Conservation (phyloP, 1,140 invertebrate species). For the Pseudomyrmex concolor region DNA sequence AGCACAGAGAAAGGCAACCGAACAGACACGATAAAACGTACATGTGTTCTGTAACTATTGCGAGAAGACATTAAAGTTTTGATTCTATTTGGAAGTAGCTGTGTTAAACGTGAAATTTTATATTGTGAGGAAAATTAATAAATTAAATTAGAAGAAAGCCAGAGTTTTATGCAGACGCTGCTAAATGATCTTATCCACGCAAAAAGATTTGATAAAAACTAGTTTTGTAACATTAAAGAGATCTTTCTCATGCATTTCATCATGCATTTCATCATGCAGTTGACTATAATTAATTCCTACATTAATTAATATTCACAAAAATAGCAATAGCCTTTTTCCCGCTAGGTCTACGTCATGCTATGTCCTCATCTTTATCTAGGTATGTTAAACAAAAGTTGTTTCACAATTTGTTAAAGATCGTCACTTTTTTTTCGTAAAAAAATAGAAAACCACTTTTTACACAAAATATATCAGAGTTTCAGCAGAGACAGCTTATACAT, state of each 20-base stretch:
- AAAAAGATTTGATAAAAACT: no score
- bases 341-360: not conserved
- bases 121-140: not conserved
- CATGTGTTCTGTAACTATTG: no score
- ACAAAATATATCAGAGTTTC: conserved; percentile 3
- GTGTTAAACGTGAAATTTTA: not conserved
- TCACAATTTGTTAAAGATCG: not conserved
- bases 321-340: not conserved
- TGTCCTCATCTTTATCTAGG: conserved; percentile 1
- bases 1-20: not conserved
- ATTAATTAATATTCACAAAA: conserved; percentile 22
- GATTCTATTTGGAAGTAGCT: not conserved
- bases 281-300: not conserved
- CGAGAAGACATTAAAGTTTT: not conserved
- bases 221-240: no score
- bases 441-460: no score
- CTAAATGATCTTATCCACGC: no score
- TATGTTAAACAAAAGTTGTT: conserved; percentile 6
- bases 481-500: conserved; percentile 23
- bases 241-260: not conserved
- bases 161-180: not conserved
- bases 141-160: not conserved
- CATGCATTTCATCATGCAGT: not conserved
- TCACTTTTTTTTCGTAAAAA: not conserved
- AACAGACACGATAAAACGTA: not conserved